Percentiles rank a stretch among this genome's conserved stretches.
Evolutionary conservation across 2,888 invertebrate species (phyloP).

Genomic region (Lithophane socia): DNA sequence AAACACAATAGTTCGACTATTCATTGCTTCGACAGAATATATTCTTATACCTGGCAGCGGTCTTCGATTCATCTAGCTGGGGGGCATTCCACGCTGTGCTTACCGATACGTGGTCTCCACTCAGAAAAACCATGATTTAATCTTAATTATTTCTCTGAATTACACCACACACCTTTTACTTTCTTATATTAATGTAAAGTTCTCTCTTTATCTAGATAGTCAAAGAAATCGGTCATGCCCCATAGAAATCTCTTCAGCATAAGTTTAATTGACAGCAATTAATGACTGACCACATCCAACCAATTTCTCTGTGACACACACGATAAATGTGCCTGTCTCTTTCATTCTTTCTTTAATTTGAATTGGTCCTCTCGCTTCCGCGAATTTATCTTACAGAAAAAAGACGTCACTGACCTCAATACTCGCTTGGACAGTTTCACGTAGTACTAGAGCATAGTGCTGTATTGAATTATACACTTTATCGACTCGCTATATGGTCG

Average conservation of each 20-base stretch:
- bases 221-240: conserved; percentile 12
- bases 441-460: conserved; percentile 26
- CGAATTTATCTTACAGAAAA: conserved; percentile 83
- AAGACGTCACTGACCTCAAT: conserved; percentile 89
- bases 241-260: conserved; percentile 37
- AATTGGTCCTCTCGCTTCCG: conserved; percentile 75
- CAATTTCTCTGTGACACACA: conserved; percentile 67
- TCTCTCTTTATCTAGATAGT: neutral
- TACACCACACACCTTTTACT: neutral
- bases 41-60: too few species aligned
- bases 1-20: too few species aligned
- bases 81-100: neutral
- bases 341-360: conserved; percentile 62
- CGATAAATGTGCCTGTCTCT: conserved; percentile 62
- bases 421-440: conserved; percentile 67
- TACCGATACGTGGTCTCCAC: neutral
- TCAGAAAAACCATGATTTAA: neutral
- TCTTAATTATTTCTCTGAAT: neutral
- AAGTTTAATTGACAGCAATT: conserved; percentile 58
- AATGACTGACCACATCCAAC: conserved; percentile 79
- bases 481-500: conserved; percentile 29
- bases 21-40: too few species aligned
- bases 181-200: conserved; percentile 6
- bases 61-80: neutral
- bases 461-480: conserved; percentile 52